Conservation (phyloP, 2,888 invertebrate genomes). For the Hyles lineata region DNA sequence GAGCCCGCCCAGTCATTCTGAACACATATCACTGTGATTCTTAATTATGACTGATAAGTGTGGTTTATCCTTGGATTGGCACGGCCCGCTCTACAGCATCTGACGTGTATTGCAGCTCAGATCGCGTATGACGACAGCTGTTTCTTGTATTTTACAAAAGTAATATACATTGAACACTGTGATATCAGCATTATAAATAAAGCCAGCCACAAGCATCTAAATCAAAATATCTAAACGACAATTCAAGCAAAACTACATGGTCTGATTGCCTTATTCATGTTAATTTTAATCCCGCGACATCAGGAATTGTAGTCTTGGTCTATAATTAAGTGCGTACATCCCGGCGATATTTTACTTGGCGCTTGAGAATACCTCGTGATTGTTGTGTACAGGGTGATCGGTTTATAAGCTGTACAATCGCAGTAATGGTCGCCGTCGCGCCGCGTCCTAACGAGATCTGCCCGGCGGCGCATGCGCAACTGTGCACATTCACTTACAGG, state of each 20-base stretch:
- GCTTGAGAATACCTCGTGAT: not conserved
- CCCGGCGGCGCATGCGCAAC: conserved; percentile 50
- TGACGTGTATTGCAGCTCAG: too few species aligned
- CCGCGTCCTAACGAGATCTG: conserved; percentile 46
- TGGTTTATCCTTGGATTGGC: too few species aligned
- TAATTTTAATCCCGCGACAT: not conserved
- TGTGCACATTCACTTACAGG: conserved; percentile 5
- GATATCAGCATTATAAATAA: too few species aligned
- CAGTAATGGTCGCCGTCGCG: conserved; percentile 46
- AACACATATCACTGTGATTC: too few species aligned
- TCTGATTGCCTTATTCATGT: not conserved
- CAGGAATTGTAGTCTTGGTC: not conserved
- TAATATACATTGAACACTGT: too few species aligned
- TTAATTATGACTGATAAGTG: too few species aligned
- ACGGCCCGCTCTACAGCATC: too few species aligned
- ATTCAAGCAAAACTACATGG: not conserved
- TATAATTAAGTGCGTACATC: conserved; percentile 4
- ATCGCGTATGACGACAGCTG: too few species aligned
- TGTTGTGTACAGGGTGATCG: not conserved
- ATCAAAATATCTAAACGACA: not conserved
- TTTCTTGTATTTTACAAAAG: too few species aligned
- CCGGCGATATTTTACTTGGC: not conserved
- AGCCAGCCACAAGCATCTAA: not conserved
- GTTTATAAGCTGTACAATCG: conserved; percentile 46
- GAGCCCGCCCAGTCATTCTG: too few species aligned